Conservation (phyloP, 2,888 invertebrate species). For the Ophion slaviceki region DNA sequence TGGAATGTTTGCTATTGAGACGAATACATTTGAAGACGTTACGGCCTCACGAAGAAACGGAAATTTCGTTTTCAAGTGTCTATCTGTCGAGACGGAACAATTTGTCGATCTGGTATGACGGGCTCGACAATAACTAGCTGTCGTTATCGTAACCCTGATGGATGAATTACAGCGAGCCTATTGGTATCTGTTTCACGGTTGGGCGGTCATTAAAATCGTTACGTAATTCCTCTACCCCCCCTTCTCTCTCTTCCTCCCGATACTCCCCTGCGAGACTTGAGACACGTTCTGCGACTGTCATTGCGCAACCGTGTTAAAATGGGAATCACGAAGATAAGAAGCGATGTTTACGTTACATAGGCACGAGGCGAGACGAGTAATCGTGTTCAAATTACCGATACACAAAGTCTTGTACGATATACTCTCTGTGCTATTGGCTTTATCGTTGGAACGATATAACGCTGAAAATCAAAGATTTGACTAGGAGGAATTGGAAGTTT, state of each 20-base stretch:
- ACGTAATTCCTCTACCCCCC: conserved; percentile 22
- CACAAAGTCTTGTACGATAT: not conserved
- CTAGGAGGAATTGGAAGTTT: conserved; percentile 25
- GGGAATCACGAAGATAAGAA: conserved; percentile 35
- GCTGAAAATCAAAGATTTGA: conserved; percentile 2
- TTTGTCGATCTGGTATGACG: not conserved
- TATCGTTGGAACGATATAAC: not conserved
- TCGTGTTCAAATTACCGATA: conserved; percentile 18
- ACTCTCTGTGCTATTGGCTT: conserved; percentile 3
- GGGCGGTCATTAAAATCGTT: conserved; percentile 52
- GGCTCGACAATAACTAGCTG: not conserved
- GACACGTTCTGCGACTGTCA: conserved; percentile 10
- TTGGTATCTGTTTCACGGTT: conserved; percentile 41
- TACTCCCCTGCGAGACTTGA: conserved; percentile 1
- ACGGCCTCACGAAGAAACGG: not conserved
- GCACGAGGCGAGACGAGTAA: conserved; percentile 14
- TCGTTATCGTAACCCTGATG: conserved; percentile 6
- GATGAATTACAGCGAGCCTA: conserved; percentile 23
- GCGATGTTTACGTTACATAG: not conserved
- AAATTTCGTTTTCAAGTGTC: not conserved
- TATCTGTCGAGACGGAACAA: not conserved
- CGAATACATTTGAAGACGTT: not conserved
- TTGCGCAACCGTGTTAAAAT: conserved; percentile 42
- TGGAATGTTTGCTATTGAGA: not conserved
- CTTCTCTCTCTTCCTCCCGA: not conserved